Conservation (phyloP, 1,140 invertebrate genomes). For the Hylyphantes graminicola region DNA sequence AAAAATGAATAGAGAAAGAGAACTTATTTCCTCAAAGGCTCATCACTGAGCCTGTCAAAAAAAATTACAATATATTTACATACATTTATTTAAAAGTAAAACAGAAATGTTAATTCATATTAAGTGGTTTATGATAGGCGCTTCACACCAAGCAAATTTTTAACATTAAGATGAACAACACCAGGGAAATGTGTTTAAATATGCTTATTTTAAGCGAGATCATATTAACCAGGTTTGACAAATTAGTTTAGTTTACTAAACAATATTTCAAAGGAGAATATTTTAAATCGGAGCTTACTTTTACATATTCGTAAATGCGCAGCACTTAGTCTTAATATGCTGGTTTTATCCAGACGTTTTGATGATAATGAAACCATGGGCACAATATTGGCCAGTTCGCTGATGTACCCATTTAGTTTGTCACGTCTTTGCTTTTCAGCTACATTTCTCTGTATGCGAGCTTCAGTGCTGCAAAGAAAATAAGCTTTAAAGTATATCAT, state of each 20-base stretch:
- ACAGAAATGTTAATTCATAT: background rate
- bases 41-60: too few species aligned
- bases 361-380: constrained; percentile 81
- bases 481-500: background rate
- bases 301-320: constrained; percentile 78
- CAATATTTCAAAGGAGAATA: background rate
- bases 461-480: constrained; percentile 74
- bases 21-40: too few species aligned
- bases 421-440: constrained; percentile 91
- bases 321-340: constrained; percentile 83
- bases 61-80: too few species aligned
- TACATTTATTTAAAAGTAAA: background rate
- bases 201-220: background rate
- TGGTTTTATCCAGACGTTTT: constrained; percentile 89
- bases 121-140: background rate
- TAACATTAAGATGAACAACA: background rate
- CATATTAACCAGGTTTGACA: background rate
- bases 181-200: background rate
- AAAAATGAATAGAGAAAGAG: too few species aligned
- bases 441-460: constrained; percentile 80
- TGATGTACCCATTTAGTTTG: constrained; percentile 87
- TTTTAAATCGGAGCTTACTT: constrained; percentile 70
- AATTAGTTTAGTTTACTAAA: background rate
- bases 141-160: background rate
- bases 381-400: constrained; percentile 82